Evolutionary conservation across 2,113 vertebrate species (phyloP), one percentile per base, ranked within the genome.

Genomic region (Cervus canadensis): DNA sequence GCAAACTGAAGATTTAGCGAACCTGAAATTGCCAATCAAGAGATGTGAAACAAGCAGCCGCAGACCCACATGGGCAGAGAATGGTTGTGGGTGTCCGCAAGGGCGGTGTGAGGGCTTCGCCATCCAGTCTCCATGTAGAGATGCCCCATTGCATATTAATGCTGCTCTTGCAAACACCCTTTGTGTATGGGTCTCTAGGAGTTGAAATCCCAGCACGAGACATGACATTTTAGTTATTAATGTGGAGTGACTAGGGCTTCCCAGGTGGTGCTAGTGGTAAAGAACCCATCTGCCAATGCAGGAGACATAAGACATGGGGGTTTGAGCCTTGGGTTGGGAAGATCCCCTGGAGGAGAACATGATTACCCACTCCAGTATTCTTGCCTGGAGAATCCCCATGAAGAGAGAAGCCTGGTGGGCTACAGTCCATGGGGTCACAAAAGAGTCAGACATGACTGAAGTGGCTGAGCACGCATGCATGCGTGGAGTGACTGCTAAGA

Each of bases 11-110:
- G 92, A 78, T 81, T 92, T 76, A 91, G 81, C 48, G 81, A 94
- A 74, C 54, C 87, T 96, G 54, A 84, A 92, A 45, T 85, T 87
- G 84, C 84, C 71, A 78, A 89, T 45, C 83, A 92, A 95, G 71
- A 91, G 43, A 74, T 57, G 48, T 48, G 60, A 87, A 74, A 14
- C 19, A 9, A 19, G 33, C 23, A 30, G 79, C 57, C 8, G 33
- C 79, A 56, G 84, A 59, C 54, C 23, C 52, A 26, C 56, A 23
- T 0, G 2, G 82, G 67, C 56, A 36, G 19, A 91, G 84, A 36
- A 78, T 28, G 83, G 33, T 9, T 82, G 4, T 43, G 33, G 62
- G 84, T 6, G 7, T 26, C 78, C 19, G 7, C 50, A 62, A 1
- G 17, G 74, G 87, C 57, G 45, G 92, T 74, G 43, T 19, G 2